phyloP scores from a whole-genome alignment of 2,113 vertebrate genomes.

The Tupaia chinensis region DNA sequence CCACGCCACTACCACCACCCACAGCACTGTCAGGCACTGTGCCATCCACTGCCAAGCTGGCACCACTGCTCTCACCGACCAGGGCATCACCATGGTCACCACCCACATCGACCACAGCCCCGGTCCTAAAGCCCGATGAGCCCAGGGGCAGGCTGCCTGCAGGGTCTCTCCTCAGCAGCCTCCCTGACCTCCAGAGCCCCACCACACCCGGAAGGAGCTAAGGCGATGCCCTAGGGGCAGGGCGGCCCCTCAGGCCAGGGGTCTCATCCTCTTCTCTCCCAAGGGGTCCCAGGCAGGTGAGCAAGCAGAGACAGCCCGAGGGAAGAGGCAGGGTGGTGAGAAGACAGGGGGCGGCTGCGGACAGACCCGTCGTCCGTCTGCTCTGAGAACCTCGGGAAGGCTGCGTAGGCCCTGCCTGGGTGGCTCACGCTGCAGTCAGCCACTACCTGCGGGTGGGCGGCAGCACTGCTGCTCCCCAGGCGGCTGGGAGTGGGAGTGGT shows the following conservation, averaged over 20 bases:
- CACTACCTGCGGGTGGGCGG: not conserved
- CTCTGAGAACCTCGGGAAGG: too few species aligned
- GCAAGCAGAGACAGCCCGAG: not conserved
- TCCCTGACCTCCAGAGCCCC: too few species aligned
- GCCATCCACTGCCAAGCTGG: fast-evolving
- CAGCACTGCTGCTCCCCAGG: fast-evolving
- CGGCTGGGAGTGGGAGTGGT: not conserved
- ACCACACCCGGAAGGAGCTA: fast-evolving
- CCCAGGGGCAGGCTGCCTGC: too few species aligned
- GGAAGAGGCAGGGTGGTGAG: not conserved
- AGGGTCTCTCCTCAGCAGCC: too few species aligned
- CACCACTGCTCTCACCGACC: not conserved
- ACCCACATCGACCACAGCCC: not conserved
- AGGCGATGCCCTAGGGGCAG: not conserved
- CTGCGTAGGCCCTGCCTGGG: too few species aligned
- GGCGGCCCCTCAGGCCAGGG: fast-evolving
- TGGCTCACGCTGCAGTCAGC: fast-evolving
- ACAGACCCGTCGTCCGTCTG: too few species aligned
- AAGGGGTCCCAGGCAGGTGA: not conserved
- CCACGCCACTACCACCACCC: too few species aligned
- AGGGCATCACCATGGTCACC: not conserved
- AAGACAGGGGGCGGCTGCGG: too few species aligned
- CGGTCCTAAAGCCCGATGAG: too few species aligned
- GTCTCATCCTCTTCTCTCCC: too few species aligned
- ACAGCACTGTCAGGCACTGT: not conserved